Evolutionary conservation across 2,888 invertebrate genomes (phyloP).

Genomic region (Pediacus dermestoides): DNA sequence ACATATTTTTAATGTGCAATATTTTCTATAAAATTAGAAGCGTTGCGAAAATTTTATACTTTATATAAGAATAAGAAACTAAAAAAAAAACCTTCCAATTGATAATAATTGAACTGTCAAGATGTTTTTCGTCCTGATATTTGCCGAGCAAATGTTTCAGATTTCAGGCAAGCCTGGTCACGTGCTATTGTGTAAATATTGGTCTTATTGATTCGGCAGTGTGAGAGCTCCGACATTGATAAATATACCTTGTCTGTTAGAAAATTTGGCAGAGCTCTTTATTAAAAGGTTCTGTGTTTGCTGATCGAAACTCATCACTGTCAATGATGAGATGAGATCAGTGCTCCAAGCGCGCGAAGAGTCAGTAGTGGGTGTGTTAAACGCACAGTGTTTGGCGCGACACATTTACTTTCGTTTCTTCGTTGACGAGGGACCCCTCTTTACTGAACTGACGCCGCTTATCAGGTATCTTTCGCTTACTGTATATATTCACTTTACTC

Average conservation of each 20-base stretch:
- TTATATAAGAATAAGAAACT: too few relatives aligned
- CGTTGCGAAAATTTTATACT: too few relatives aligned
- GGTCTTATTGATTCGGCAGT: background rate
- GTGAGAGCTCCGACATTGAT: constrained; percentile 8
- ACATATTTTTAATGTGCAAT: too few relatives aligned
- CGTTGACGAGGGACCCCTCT: background rate
- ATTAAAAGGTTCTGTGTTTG: constrained; percentile 26
- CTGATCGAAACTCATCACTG: constrained; percentile 31
- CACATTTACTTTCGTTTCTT: background rate
- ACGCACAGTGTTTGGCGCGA: constrained; percentile 1
- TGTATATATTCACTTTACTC: background rate
- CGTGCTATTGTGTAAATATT: too few relatives aligned
- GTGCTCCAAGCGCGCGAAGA: background rate
- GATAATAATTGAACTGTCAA: too few relatives aligned
- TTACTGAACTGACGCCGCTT: too few relatives aligned
- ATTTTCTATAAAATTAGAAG: too few relatives aligned
- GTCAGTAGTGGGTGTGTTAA: background rate
- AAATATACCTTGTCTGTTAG: constrained; percentile 5
- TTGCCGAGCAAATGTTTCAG: too few relatives aligned
- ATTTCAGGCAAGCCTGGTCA: too few relatives aligned
- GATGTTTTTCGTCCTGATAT: too few relatives aligned
- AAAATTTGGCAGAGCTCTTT: constrained; percentile 18
- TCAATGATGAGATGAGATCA: constrained; percentile 25
- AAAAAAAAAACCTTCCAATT: too few relatives aligned
- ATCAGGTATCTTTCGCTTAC: constrained; percentile 2